Conservation (phyloP, 2,888 invertebrate species). For the Holacanthella duospinosa region DNA sequence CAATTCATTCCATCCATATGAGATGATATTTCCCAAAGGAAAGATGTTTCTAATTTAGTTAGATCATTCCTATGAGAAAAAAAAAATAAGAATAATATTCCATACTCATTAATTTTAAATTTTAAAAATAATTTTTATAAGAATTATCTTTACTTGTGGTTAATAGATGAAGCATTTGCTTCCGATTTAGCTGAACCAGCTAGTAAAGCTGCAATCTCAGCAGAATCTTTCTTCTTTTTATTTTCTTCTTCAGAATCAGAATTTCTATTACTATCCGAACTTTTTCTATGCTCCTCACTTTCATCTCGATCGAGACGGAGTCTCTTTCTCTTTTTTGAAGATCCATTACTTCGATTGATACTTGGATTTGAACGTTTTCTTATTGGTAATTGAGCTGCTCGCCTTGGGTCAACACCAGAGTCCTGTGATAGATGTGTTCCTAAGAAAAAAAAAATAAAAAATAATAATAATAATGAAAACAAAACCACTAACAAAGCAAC, state of each 20-base stretch:
- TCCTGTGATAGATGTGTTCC: conserved; percentile 10
- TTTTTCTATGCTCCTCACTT: background rate
- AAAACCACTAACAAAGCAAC: no score
- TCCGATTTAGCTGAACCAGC: background rate
- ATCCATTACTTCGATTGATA: background rate
- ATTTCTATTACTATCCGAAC: background rate
- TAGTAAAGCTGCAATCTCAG: background rate
- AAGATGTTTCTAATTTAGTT: conserved; percentile 27
- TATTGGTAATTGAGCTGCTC: background rate
- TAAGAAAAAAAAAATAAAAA: background rate
- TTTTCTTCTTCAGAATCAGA: background rate
- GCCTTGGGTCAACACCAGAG: background rate
- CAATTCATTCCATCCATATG: conserved; percentile 34
- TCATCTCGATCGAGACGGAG: background rate
- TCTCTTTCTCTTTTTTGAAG: background rate
- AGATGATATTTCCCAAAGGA: conserved; percentile 37
- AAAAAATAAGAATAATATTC: conserved; percentile 1
- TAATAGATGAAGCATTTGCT: background rate
- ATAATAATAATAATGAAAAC: background rate
- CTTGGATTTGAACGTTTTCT: conserved; percentile 6
- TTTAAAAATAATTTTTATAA: background rate
- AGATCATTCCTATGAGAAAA: conserved; percentile 24
- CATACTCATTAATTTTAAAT: background rate
- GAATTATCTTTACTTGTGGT: background rate
- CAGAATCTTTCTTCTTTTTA: no score